Percentiles rank a stretch among this genome's conserved stretches.
Evolutionary conservation across 2,113 vertebrate species (phyloP).

Genomic region (Dinomys branickii): DNA sequence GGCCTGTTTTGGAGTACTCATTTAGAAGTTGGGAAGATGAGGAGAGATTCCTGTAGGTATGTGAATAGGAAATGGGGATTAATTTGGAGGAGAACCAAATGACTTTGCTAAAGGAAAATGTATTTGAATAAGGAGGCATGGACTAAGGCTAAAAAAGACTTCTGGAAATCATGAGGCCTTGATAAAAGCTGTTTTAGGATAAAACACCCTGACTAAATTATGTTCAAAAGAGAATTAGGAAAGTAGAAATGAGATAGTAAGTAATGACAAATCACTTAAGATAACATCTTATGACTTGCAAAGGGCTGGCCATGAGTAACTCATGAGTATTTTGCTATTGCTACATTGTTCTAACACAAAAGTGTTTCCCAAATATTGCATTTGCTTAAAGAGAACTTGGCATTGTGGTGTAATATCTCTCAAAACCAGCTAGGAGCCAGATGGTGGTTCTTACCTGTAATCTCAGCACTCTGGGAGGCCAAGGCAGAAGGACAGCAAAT

Average conservation of each 20-base stretch:
- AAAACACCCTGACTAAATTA: neutral
- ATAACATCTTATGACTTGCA: neutral
- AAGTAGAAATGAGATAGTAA: neutral
- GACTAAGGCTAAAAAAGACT: neutral
- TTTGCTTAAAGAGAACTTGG: neutral
- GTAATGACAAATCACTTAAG: neutral
- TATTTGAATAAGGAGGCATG: neutral
- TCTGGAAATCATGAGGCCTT: neutral
- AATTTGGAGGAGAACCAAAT: slow-evolving; percentile 2
- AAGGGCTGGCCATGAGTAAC: neutral
- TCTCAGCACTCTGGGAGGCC: neutral
- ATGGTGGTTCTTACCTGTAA: too few relatives aligned
- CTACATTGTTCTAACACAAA: neutral
- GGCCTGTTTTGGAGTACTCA: neutral
- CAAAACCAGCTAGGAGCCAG: neutral
- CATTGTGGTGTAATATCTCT: neutral
- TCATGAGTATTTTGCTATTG: neutral
- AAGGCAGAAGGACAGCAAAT: too few relatives aligned
- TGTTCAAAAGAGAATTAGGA: neutral
- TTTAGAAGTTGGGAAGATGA: slow-evolving; percentile 10
- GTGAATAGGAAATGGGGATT: neutral
- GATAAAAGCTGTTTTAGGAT: neutral
- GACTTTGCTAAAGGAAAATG: neutral
- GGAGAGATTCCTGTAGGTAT: neutral
- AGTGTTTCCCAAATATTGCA: neutral